These are phyloP conservation scores for Andrena minutula DNA, from an alignment of 2,888 invertebrate species.

Conservation along the genomic window DNA sequence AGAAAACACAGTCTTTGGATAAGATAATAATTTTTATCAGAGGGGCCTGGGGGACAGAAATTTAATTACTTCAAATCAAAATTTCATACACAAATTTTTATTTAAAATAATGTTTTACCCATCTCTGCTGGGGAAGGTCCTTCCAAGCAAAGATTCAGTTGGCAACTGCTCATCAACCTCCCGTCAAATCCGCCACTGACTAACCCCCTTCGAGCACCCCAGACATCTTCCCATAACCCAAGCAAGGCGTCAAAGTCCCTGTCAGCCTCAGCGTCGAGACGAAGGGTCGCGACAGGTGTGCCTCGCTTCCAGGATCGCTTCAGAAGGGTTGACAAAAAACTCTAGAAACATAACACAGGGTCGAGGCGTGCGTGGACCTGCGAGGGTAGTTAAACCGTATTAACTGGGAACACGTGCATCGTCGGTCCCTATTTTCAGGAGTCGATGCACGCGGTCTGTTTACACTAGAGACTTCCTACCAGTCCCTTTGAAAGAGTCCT, in stretches of 20 bases:
- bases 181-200: no score
- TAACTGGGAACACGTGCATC: constrained; percentile 69
- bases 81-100: no score
- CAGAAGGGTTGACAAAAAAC: constrained; percentile 57
- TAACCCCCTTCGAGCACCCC: no score
- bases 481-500: constrained; percentile 55
- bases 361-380: not conserved
- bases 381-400: constrained; percentile 44
- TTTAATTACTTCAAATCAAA: no score
- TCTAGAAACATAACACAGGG: constrained; percentile 14
- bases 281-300: constrained; percentile 36
- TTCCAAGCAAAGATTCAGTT: no score
- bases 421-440: constrained; percentile 47
- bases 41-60: no score
- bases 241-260: constrained; percentile 12
- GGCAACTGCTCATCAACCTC: no score
- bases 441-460: constrained; percentile 58
- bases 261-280: not conserved
- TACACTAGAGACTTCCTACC: constrained; percentile 67
- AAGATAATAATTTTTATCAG: no score
- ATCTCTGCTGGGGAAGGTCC: no score
- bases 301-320: not conserved
- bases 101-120: no score
- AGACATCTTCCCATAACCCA: no score
- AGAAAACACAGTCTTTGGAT: no score